Conservation (phyloP, 2,888 invertebrate genomes). For the Rutpela maculata region DNA sequence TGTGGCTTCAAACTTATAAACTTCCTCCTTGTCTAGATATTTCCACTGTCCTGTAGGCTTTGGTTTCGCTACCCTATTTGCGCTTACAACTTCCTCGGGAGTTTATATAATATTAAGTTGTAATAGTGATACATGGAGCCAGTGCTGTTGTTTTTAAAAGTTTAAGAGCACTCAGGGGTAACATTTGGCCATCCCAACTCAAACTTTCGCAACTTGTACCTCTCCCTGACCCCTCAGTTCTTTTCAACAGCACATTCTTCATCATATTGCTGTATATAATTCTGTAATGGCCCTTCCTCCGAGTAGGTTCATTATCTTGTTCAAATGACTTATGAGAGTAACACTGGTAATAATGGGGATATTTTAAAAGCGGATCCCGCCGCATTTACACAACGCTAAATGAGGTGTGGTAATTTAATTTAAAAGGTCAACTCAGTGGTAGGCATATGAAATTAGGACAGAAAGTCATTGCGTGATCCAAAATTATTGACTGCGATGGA, state of each 20-base stretch:
- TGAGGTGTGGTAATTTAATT: too few species aligned
- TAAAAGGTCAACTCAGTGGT: too few species aligned
- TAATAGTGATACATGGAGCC: conserved; percentile 13
- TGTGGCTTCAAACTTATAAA: background rate
- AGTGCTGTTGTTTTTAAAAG: conserved; percentile 14
- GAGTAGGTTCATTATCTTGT: background rate
- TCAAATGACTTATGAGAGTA: too few species aligned
- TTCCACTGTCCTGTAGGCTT: background rate
- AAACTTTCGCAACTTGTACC: background rate
- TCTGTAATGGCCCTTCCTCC: background rate
- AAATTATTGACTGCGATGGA: too few species aligned
- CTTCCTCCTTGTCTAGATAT: background rate
- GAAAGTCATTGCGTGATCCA: too few species aligned
- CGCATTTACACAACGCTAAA: too few species aligned
- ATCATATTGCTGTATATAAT: background rate
- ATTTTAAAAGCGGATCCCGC: too few species aligned
- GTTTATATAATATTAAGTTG: conserved; percentile 9
- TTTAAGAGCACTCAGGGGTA: conserved; percentile 26
- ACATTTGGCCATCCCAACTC: conserved; percentile 19
- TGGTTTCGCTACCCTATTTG: background rate
- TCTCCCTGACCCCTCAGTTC: background rate
- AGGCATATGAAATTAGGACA: too few species aligned
- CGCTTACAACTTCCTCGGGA: conserved; percentile 5
- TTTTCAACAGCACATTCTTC: background rate
- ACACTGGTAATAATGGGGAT: too few species aligned